Conservation (phyloP, 2,888 invertebrate genomes). For the Rhamphomyia laevipes region DNA sequence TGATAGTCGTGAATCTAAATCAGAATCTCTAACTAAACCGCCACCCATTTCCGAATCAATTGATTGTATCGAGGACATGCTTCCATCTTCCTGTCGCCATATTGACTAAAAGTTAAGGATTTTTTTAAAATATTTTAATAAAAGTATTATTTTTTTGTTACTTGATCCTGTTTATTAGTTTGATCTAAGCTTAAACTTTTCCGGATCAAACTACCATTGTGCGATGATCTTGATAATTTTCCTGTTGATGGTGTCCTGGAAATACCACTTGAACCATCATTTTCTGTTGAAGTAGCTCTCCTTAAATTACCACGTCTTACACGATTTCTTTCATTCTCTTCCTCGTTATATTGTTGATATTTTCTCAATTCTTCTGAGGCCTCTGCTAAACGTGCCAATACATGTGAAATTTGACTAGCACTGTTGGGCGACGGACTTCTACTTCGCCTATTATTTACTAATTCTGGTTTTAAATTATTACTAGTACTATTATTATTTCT, state of each 20-base stretch:
- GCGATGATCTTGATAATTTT: constrained; percentile 29
- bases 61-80: constrained; percentile 73
- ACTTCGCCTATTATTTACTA: constrained; percentile 25
- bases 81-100: constrained; percentile 76
- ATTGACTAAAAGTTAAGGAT: constrained; percentile 46
- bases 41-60: constrained; percentile 56
- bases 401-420: constrained; percentile 28
- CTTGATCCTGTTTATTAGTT: constrained; percentile 40
- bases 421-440: constrained; percentile 30
- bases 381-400: constrained; percentile 51
- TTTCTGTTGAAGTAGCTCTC: constrained; percentile 51
- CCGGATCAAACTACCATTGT: constrained; percentile 48
- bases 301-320: constrained; percentile 35
- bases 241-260: constrained; percentile 30
- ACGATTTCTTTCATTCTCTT: constrained; percentile 42
- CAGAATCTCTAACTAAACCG: constrained; percentile 50
- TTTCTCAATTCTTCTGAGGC: constrained; percentile 57
- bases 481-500: constrained; percentile 8
- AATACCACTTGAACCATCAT: constrained; percentile 40
- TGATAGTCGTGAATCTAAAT: constrained; percentile 68
- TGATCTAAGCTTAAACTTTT: constrained; percentile 65
- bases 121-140: not conserved
- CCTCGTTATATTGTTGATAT: constrained; percentile 41
- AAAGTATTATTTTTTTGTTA: constrained; percentile 10
- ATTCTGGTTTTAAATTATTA: constrained; percentile 28